phyloP scores from a whole-genome alignment of 2,888 invertebrate species.

The Eudasyphora cyanicolor region DNA sequence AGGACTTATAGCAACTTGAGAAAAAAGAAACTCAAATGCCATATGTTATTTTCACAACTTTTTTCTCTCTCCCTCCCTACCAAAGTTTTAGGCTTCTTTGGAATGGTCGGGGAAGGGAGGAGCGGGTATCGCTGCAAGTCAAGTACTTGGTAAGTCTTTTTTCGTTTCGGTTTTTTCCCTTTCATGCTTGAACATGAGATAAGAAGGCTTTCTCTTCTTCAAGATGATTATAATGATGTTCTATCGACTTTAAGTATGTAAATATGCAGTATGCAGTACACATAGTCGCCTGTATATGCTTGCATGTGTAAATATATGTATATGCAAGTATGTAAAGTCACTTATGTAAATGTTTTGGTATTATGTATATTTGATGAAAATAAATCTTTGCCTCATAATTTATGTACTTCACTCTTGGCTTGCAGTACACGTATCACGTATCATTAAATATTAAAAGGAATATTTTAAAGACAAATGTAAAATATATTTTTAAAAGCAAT shows the following conservation, averaged over 20 bases:
- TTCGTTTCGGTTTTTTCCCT: background rate
- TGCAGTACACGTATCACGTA: no score
- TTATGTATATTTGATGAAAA: constrained; percentile 19
- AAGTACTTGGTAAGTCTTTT: constrained; percentile 23
- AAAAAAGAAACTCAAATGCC: background rate
- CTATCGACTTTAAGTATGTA: constrained; percentile 24
- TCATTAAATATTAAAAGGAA: no score
- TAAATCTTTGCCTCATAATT: constrained; percentile 22
- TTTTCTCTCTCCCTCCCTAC: no score
- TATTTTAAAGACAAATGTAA: no score
- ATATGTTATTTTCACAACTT: constrained; percentile 16
- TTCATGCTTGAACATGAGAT: background rate
- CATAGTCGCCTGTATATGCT: background rate
- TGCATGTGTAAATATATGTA: background rate
- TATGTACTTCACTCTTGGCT: background rate
- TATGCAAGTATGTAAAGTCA: background rate
- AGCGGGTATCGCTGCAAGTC: no score
- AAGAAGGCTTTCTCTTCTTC: constrained; percentile 1
- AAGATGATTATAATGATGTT: constrained; percentile 28
- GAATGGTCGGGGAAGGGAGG: no score
- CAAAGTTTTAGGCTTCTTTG: constrained; percentile 12
- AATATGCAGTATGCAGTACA: background rate
- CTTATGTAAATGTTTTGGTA: constrained; percentile 23
- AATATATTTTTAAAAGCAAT: no score
- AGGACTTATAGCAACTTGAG: background rate